A percentile compares a stretch with the other conserved stretches of the same genome.
phyloP scores from a whole-genome alignment of 2,888 invertebrate species.

The Drosophila dives region DNA sequence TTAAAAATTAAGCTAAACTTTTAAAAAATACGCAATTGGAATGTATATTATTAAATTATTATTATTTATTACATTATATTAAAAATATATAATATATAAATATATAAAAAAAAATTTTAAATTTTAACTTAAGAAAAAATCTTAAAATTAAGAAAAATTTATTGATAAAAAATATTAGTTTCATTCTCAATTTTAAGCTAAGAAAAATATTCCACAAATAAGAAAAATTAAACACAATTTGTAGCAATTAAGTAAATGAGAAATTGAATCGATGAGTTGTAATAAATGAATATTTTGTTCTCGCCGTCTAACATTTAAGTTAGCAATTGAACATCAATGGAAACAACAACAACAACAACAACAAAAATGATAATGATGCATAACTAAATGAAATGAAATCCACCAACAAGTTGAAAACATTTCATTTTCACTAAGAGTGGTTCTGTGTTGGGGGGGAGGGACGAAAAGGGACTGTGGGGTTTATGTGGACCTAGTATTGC shows the following conservation, averaged over 20 bases:
- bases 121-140: background rate
- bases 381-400: slow-evolving; percentile 1
- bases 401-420: slow-evolving; percentile 43
- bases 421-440: slow-evolving; percentile 11
- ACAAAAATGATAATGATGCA: slow-evolving; percentile 21
- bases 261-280: background rate
- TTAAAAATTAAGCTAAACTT: background rate
- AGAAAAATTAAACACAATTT: background rate
- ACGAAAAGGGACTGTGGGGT: background rate
- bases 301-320: background rate
- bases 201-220: background rate
- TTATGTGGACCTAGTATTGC: slow-evolving; percentile 28
- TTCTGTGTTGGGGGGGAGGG: background rate
- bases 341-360: slow-evolving; percentile 5
- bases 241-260: slow-evolving; percentile 1
- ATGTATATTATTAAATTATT: background rate
- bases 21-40: accelerated
- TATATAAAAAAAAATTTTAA: too few species aligned
- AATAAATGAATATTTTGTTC: slow-evolving; percentile 1
- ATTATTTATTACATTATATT: too few species aligned
- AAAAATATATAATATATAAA: too few species aligned
- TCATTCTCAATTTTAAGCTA: too few species aligned
- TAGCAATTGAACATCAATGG: slow-evolving; percentile 8
- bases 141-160: background rate
- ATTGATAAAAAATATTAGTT: too few species aligned